phyloP scores from a whole-genome alignment of 2,888 invertebrate genomes.

The Hipparchia sbordonii region DNA sequence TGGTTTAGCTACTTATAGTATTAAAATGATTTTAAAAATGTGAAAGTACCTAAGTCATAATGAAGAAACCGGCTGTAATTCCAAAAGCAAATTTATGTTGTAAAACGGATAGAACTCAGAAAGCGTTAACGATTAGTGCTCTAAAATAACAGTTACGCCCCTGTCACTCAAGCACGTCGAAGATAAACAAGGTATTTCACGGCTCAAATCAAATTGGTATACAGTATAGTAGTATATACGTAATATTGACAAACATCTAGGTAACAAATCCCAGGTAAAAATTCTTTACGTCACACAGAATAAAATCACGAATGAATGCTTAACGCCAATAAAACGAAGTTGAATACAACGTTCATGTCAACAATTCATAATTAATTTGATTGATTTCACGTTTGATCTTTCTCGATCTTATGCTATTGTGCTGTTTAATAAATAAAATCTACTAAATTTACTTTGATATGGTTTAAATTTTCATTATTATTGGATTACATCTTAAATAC shows the following conservation, averaged over 20 bases:
- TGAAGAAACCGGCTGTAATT: neutral
- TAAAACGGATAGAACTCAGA: constrained; percentile 32
- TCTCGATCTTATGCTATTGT: too few species aligned
- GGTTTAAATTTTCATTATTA: too few species aligned
- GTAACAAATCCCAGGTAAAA: neutral
- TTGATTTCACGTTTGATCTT: too few species aligned
- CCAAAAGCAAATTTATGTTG: neutral
- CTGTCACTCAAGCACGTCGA: constrained; percentile 59
- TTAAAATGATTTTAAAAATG: neutral
- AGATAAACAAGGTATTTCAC: constrained; percentile 60
- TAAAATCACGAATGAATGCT: neutral
- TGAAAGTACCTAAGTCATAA: neutral
- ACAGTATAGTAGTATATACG: neutral
- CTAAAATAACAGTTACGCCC: constrained; percentile 53
- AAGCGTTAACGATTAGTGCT: constrained; percentile 44
- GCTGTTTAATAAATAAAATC: too few species aligned
- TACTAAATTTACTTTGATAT: too few species aligned
- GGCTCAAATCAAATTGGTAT: constrained; percentile 28
- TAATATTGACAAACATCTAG: neutral
- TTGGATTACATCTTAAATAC: too few species aligned
- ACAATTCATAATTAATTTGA: too few species aligned
- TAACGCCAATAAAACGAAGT: neutral
- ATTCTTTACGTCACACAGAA: neutral
- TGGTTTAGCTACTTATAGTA: too few species aligned
- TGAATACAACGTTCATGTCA: too few species aligned